Percentiles rank a stretch among this genome's conserved stretches.
phyloP scores from a whole-genome alignment of 2,113 vertebrate species.

The Dicerorhinus sumatrensis region DNA sequence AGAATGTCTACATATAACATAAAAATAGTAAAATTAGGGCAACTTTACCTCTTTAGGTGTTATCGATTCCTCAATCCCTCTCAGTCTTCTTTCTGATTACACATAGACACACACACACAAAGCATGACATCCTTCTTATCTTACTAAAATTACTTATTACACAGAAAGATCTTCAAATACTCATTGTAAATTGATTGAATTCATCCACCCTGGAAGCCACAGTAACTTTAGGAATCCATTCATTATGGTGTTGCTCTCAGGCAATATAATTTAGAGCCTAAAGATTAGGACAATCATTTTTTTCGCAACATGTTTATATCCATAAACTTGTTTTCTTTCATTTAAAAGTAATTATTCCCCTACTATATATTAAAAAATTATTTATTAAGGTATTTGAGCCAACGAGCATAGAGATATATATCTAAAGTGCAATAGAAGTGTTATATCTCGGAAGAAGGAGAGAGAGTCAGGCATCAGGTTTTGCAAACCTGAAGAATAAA shows the following conservation, averaged over 20 bases:
- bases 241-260: not conserved
- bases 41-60: not conserved
- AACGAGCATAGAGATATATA: not conserved
- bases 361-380: not conserved
- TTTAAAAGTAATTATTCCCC: not conserved
- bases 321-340: not conserved
- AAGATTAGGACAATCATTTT: not conserved
- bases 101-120: not conserved
- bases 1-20: not conserved
- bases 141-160: not conserved
- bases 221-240: not conserved
- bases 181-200: not conserved
- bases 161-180: not conserved
- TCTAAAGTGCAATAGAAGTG: not conserved
- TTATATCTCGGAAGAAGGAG: not conserved
- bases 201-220: not conserved
- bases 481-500: not conserved
- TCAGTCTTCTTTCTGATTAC: not conserved
- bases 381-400: not conserved
- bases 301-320: not conserved
- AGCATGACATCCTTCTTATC: not conserved
- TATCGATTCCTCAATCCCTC: accelerated
- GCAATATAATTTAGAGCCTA: not conserved
- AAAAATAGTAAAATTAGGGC: not conserved
- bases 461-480: not conserved